These are phyloP conservation scores for Limnephilus marmoratus DNA, from an alignment of 2,888 invertebrate species.

Conservation along the genomic window DNA sequence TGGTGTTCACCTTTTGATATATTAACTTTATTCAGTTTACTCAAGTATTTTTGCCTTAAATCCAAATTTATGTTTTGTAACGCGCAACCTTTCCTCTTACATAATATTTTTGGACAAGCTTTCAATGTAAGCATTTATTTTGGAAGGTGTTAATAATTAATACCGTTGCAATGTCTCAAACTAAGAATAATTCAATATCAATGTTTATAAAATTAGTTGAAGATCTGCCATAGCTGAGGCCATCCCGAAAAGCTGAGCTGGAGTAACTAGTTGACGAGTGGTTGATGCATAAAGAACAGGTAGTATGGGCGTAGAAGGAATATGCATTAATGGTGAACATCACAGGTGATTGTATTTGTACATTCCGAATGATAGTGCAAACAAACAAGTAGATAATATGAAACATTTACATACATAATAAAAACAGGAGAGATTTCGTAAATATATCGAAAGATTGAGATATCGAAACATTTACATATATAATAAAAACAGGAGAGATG, in stretches of 20 bases:
- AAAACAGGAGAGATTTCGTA: too few species aligned
- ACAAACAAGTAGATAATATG: neutral
- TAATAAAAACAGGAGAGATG: too few species aligned
- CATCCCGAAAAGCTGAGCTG: constrained; percentile 38
- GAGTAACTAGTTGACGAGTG: neutral
- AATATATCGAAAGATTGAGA: too few species aligned
- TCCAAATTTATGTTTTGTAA: too few species aligned
- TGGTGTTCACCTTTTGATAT: too few species aligned
- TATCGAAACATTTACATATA: too few species aligned
- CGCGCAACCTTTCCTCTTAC: too few species aligned
- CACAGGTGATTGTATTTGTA: neutral
- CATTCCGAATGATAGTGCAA: neutral
- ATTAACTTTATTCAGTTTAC: too few species aligned
- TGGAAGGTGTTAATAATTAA: neutral
- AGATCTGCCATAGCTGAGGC: constrained; percentile 21
- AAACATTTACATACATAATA: too few species aligned
- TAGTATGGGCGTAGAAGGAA: neutral
- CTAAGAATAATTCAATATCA: neutral
- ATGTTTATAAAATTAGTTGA: constrained; percentile 25
- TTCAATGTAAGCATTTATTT: too few species aligned
- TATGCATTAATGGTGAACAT: neutral
- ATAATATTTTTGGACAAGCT: too few species aligned
- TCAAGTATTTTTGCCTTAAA: too few species aligned
- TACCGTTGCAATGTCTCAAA: neutral
- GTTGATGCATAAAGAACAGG: neutral